These are phyloP conservation scores for Megastigmus dorsalis DNA, from an alignment of 2,888 invertebrate genomes.

Conservation along the genomic window DNA sequence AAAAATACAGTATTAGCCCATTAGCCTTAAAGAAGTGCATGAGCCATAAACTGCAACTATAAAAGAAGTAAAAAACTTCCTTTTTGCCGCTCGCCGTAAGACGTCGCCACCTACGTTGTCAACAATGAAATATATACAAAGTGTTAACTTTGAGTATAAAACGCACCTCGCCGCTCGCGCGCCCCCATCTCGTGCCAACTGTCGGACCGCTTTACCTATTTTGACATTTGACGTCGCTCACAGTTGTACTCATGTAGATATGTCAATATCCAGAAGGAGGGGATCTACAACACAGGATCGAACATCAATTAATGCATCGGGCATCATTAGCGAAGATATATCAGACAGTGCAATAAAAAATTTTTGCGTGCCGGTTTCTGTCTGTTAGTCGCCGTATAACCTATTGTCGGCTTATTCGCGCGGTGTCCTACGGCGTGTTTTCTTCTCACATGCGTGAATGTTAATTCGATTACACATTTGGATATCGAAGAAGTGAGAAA, in stretches of 20 bases:
- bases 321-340: not conserved
- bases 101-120: too few relatives aligned
- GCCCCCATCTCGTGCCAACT: too few relatives aligned
- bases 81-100: too few relatives aligned
- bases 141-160: too few relatives aligned
- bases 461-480: not conserved
- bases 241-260: not conserved
- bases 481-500: not conserved
- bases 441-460: not conserved
- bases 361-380: conserved; percentile 4
- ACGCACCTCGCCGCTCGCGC: too few relatives aligned
- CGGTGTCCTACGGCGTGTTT: too few relatives aligned
- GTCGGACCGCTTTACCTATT: too few relatives aligned
- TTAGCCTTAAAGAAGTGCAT: too few relatives aligned
- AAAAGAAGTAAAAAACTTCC: too few relatives aligned
- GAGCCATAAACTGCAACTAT: too few relatives aligned
- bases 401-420: not conserved
- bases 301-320: not conserved
- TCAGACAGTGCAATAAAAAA: not conserved
- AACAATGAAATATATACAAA: too few relatives aligned
- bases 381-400: not conserved
- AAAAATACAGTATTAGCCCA: too few relatives aligned
- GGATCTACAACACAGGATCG: not conserved
- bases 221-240: conserved; percentile 48
- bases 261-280: not conserved